phyloP scores from a whole-genome alignment of 37 sponge, comb jelly and placozoan species.

The Bolinopsis microptera region DNA sequence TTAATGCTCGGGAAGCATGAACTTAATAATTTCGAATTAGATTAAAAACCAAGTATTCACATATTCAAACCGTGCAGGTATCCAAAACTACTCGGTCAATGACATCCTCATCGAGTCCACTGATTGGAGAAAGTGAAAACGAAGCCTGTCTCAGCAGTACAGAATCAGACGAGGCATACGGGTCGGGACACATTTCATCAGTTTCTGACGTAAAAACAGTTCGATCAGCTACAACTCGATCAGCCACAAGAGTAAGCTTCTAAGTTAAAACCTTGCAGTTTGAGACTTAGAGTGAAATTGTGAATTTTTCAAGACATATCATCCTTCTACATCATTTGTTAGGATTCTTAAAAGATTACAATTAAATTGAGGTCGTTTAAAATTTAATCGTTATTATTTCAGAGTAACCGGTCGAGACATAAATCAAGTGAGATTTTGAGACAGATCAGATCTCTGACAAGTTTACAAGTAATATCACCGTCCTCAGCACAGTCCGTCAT shows the following conservation, averaged over 20 bases:
- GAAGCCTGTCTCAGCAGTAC: neutral
- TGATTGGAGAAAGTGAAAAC: neutral
- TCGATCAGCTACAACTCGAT: no score
- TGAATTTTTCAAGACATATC: no score
- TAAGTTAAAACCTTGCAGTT: no score
- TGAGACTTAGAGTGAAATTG: no score
- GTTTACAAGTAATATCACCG: conserved; percentile 24
- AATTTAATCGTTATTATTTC: neutral
- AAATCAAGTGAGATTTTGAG: conserved; percentile 37
- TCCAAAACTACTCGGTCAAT: neutral
- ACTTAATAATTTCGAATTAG: no score
- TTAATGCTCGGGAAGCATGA: no score
- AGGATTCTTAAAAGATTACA: no score
- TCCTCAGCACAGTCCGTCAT: neutral
- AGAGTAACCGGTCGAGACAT: neutral
- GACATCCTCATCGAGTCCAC: conserved; percentile 42
- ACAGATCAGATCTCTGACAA: conserved; percentile 39
- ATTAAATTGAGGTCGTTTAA: no score
- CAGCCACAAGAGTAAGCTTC: no score
- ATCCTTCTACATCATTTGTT: no score
- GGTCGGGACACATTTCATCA: conserved; percentile 25
- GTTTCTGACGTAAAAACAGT: neutral
- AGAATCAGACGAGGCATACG: conserved; percentile 37
- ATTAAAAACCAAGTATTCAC: no score
- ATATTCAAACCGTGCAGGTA: no score